Conservation (phyloP, 2,888 invertebrate species). For the Empis stercorea region DNA sequence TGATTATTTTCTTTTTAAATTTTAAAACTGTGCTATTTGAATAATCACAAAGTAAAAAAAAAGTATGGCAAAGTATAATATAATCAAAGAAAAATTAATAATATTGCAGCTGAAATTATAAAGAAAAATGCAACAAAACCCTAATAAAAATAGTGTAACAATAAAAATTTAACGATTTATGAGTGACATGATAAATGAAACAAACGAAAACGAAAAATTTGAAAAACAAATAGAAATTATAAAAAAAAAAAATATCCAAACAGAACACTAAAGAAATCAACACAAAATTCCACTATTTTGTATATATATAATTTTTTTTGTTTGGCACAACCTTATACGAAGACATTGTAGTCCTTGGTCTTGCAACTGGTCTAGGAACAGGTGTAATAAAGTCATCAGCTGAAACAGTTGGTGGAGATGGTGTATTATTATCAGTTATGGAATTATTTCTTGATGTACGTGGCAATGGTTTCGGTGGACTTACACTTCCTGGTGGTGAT, state of each 20-base stretch:
- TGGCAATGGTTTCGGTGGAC: constrained; percentile 69
- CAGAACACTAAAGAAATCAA: neutral
- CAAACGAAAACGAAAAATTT: neutral
- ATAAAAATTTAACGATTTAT: neutral
- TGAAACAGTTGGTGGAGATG: constrained; percentile 26
- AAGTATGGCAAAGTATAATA: too few relatives aligned
- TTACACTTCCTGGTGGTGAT: constrained; percentile 24
- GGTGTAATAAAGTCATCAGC: constrained; percentile 30
- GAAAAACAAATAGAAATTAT: neutral
- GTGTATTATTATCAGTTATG: constrained; percentile 45
- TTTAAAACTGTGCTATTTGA: too few relatives aligned
- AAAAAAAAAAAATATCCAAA: neutral
- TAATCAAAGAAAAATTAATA: neutral
- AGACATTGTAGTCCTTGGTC: constrained; percentile 57
- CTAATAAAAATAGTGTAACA: neutral
- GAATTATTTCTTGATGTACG: constrained; percentile 58
- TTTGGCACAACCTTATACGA: constrained; percentile 59
- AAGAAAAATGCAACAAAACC: neutral
- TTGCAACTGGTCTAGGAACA: constrained; percentile 49
- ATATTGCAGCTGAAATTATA: neutral
- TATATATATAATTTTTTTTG: neutral
- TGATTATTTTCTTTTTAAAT: too few relatives aligned
- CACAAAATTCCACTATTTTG: neutral
- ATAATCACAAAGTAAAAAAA: too few relatives aligned
- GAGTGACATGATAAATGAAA: neutral